Evolutionary conservation across 2,888 invertebrate genomes (phyloP).

Genomic region (Mechanitis messenoides): DNA sequence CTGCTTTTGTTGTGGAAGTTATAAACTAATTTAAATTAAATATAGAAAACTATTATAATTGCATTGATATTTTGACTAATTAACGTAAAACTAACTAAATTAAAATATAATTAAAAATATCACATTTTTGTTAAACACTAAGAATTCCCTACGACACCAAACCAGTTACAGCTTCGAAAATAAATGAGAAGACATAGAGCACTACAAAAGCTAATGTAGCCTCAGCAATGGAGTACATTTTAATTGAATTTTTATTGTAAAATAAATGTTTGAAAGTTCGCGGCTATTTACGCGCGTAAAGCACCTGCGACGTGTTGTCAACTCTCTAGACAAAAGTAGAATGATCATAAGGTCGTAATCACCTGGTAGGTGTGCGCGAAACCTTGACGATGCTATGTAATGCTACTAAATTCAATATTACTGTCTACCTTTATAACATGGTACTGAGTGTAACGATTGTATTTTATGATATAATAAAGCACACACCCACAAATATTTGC

Average conservation of each 20-base stretch:
- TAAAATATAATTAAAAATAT: constrained; percentile 46
- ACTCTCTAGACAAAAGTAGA: constrained; percentile 49
- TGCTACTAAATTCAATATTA: constrained; percentile 36
- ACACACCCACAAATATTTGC: constrained; percentile 34
- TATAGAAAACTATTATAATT: constrained; percentile 36
- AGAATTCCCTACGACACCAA: constrained; percentile 51
- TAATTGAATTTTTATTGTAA: constrained; percentile 33
- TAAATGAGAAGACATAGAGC: constrained; percentile 65
- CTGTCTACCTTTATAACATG: constrained; percentile 18
- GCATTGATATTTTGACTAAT: constrained; percentile 63
- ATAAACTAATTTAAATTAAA: constrained; percentile 9
- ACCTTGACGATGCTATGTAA: constrained; percentile 47
- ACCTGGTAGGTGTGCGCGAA: constrained; percentile 46
- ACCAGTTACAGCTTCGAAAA: constrained; percentile 69
- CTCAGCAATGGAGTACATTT: constrained; percentile 72
- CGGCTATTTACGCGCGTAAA: constrained; percentile 27
- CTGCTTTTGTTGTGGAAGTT: constrained; percentile 16
- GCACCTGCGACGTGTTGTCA: constrained; percentile 49
- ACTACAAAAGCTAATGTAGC: constrained; percentile 67
- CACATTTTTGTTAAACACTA: constrained; percentile 54
- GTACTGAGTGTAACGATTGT: constrained; percentile 13
- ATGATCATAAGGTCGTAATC: constrained; percentile 46
- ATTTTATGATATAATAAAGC: constrained; percentile 21
- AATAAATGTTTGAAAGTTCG: constrained; percentile 21
- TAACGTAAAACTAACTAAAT: constrained; percentile 48